Evolutionary conservation across 2,797 vertebrate genomes (phyloP), one percentile per base, ranked within the genome.

Genomic region (Onychomys arenicola): DNA sequence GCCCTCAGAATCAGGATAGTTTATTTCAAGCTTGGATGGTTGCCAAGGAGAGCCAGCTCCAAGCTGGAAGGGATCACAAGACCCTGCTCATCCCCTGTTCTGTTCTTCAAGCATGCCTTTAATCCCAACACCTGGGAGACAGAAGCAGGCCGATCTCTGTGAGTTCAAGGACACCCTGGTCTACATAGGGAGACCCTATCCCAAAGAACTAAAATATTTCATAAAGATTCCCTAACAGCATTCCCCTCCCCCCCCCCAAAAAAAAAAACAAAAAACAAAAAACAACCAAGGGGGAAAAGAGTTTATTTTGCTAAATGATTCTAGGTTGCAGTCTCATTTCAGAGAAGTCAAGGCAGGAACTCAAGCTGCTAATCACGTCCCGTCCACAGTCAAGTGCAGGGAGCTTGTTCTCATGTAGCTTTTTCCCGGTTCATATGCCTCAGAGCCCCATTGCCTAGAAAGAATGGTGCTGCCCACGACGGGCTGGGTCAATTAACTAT

Each of bases 11-110:
- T 87, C 80, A 0, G 1, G 87, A 95, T 93, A 93, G 85, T 90
- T 93, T 97, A 95, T 97, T 98, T 97, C 96, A 88, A 75, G 94
- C 87, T 57, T 71, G 13, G 0, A 52, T 67, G 93, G 59, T 96
- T 89, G 90, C 6, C 9, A n/a, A 80, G 91, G 83, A 67, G 49
- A 93, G 40, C 83, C 67, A 63, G 52, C 80, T 78, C 21, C n/a
- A 8, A 14, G 61, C 76, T 71, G 82, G 27, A 29, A 52, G 61
- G 76, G 67, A 73, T 37, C 52, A 1, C 4, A 0, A 4, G 57
- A 34, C 52, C 89, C n/a, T 80, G 57, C 27, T 55, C 6, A 0
- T 32, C n/a, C 61, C 5, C 10, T 17, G 46, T 90, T 86, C 71
- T 19, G 3, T 0, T 0, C 93, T 93, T 91, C 91, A 52, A 57